Percentiles rank a stretch among this genome's conserved stretches.
Evolutionary conservation across 2,888 invertebrate genomes (phyloP).

Genomic region (Mimachlamys varia): DNA sequence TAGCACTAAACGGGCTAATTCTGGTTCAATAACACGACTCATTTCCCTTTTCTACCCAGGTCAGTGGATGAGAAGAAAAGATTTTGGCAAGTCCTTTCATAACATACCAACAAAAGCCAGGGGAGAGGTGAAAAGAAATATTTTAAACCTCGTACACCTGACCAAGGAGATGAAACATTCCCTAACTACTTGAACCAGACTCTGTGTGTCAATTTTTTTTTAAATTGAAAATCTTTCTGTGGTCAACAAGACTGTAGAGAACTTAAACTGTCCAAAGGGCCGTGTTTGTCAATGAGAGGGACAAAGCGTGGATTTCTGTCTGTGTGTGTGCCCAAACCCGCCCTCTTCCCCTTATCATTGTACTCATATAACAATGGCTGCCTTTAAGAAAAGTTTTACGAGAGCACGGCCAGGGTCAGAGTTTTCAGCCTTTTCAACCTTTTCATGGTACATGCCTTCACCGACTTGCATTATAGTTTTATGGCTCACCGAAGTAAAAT

Average conservation of each 20-base stretch:
- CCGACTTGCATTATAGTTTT: constrained; percentile 31
- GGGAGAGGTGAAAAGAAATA: constrained; percentile 1
- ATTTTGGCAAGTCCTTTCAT: constrained; percentile 32
- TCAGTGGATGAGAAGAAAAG: constrained; percentile 1
- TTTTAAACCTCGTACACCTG: constrained; percentile 9
- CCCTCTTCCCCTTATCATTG: constrained; percentile 14
- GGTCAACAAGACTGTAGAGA: constrained; percentile 14
- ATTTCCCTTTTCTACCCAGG: constrained; percentile 34
- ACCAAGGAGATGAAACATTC: constrained; percentile 11
- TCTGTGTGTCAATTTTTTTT: constrained; percentile 20
- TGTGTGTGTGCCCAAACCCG: neutral
- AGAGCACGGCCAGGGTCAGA: constrained; percentile 22
- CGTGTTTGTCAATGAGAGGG: neutral
- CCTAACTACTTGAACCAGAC: neutral
- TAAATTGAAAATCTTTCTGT: constrained; percentile 29
- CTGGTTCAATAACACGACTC: constrained; percentile 21
- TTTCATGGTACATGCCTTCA: constrained; percentile 27
- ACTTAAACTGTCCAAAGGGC: constrained; percentile 1
- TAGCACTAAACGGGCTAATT: neutral
- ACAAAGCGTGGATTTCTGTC: constrained; percentile 22
- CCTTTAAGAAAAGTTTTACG: constrained; percentile 17
- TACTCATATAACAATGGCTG: neutral
- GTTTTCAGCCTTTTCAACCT: constrained; percentile 22
- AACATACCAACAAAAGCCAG: constrained; percentile 21
- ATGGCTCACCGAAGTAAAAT: constrained; percentile 28